Conservation (phyloP, 2,888 invertebrate species). For the Drosophila falleni region DNA sequence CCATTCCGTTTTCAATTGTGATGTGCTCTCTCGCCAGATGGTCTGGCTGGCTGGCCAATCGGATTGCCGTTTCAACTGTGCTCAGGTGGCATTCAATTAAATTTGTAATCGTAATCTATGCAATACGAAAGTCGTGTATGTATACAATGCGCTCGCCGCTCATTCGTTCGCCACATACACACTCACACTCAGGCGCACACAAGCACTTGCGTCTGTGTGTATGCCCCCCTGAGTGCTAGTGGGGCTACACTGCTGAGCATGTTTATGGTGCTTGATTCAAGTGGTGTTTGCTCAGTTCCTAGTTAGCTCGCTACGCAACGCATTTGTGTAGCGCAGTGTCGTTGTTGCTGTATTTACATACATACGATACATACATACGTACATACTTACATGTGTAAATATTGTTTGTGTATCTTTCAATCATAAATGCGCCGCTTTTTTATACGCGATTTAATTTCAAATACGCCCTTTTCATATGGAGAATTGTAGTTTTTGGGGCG, state of each 20-base stretch:
- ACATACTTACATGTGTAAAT: constrained; percentile 13
- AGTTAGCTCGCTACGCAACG: constrained; percentile 22
- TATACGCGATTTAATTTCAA: constrained; percentile 67
- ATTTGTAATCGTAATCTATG: constrained; percentile 77
- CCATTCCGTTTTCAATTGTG: constrained; percentile 43
- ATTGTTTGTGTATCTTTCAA: constrained; percentile 56
- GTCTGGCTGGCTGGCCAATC: constrained; percentile 72
- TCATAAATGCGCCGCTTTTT: constrained; percentile 59
- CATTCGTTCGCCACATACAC: constrained; percentile 62
- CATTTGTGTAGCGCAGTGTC: constrained; percentile 52
- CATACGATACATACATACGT: background rate
- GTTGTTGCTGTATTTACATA: background rate
- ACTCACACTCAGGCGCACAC: constrained; percentile 26
- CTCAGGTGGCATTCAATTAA: constrained; percentile 79
- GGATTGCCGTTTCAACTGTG: constrained; percentile 62
- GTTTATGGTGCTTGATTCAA: constrained; percentile 36
- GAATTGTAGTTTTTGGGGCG: constrained; percentile 59
- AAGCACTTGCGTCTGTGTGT: constrained; percentile 5
- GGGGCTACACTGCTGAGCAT: constrained; percentile 47
- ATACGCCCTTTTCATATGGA: constrained; percentile 69
- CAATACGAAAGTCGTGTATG: constrained; percentile 56
- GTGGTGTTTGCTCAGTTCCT: constrained; percentile 29
- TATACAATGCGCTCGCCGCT: constrained; percentile 59
- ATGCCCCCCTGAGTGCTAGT: constrained; percentile 7
- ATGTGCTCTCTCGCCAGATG: constrained; percentile 32